A percentile compares a stretch with the other conserved stretches of the same genome.
Conservation (phyloP, 64 coral and sea anemone species). For the Dendronephthya gigantea region DNA sequence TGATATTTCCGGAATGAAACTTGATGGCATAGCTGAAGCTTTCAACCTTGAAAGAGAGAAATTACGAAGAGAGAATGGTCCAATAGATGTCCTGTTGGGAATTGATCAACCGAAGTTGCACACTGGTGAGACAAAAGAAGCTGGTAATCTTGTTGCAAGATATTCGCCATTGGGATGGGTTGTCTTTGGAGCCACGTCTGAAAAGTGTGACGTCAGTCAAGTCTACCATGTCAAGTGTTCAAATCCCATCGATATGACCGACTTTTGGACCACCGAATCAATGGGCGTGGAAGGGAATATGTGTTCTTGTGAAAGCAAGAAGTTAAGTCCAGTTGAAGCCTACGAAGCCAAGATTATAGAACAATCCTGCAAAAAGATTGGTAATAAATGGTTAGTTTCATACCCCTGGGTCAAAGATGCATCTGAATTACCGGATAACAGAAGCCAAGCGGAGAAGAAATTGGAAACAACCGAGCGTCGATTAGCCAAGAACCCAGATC, state of each 20-base stretch:
- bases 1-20: neutral
- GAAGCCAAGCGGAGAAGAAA: neutral
- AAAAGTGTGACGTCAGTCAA: neutral
- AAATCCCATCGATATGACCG: neutral
- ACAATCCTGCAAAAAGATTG: slow-evolving; percentile 16
- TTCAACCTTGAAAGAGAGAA: neutral
- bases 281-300: slow-evolving; percentile 11
- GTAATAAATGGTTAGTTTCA: slow-evolving; percentile 16
- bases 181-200: neutral
- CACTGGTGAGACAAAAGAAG: slow-evolving; percentile 18
- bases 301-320: neutral
- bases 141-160: neutral
- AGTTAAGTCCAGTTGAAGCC: slow-evolving; percentile 2
- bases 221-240: neutral
- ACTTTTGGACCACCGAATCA: slow-evolving; percentile 21
- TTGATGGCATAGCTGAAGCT: neutral
- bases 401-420: slow-evolving; percentile 15
- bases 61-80: neutral
- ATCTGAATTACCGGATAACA: neutral
- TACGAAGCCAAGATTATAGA: neutral
- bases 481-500: neutral
- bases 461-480: slow-evolving; percentile 2
- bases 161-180: slow-evolving; percentile 33
- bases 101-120: slow-evolving; percentile 24
- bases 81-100: neutral